These are phyloP conservation scores for Macquaria ambigua DNA, from an alignment of 2,113 vertebrate genomes.

Conservation along the genomic window DNA sequence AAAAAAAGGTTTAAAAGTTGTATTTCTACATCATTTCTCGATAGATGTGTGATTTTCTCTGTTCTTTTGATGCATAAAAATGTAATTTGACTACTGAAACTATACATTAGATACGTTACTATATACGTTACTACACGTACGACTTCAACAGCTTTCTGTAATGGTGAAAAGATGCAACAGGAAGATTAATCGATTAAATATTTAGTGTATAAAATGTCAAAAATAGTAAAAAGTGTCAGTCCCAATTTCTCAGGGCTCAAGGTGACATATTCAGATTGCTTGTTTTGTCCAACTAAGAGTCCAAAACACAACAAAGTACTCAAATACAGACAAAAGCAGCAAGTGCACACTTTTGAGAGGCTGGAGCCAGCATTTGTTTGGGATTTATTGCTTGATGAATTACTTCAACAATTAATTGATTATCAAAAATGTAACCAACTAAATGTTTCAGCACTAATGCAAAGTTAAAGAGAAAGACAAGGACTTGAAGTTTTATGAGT, in stretches of 20 bases:
- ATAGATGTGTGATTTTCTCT: background rate
- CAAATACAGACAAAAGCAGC: background rate
- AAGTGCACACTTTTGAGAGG: background rate
- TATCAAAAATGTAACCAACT: background rate
- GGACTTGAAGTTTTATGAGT: background rate
- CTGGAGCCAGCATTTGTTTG: background rate
- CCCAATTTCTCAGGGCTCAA: background rate
- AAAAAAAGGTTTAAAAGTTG: background rate
- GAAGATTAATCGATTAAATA: background rate
- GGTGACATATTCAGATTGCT: background rate
- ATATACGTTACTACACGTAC: too few species aligned
- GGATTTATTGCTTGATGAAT: background rate
- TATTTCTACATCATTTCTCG: background rate
- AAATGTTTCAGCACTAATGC: background rate
- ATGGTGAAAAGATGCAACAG: background rate
- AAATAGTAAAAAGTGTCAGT: background rate
- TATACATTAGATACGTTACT: too few species aligned
- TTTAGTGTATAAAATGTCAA: background rate
- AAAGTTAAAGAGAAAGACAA: background rate
- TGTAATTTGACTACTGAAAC: background rate
- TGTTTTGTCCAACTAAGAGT: background rate
- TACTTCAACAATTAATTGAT: background rate
- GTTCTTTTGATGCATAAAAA: background rate
- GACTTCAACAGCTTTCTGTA: background rate
- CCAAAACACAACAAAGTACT: background rate